These are phyloP conservation scores for Phasia obesa DNA, from an alignment of 2,888 invertebrate genomes.

Conservation along the genomic window DNA sequence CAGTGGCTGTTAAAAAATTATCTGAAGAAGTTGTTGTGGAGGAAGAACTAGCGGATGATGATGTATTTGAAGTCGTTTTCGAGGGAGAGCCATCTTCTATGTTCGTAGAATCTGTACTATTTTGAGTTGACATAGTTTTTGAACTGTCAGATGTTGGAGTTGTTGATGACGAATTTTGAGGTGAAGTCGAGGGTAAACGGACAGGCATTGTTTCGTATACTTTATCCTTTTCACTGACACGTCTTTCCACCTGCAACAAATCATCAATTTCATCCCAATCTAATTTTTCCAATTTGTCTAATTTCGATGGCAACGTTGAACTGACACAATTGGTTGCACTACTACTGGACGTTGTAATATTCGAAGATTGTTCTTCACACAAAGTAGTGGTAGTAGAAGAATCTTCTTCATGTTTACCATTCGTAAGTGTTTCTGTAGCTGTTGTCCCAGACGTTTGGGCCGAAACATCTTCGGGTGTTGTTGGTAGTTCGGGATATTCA, in stretches of 20 bases:
- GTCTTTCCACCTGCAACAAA: slow-evolving; percentile 87
- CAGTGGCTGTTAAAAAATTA: slow-evolving; percentile 80
- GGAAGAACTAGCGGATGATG: slow-evolving; percentile 71
- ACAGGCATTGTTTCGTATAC: slow-evolving; percentile 88
- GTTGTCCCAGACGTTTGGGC: slow-evolving; percentile 75
- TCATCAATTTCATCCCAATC: slow-evolving; percentile 89
- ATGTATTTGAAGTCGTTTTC: slow-evolving; percentile 72
- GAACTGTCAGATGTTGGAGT: slow-evolving; percentile 75
- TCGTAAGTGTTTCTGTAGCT: slow-evolving; percentile 69
- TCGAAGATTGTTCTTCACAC: slow-evolving; percentile 71
- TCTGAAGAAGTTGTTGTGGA: slow-evolving; percentile 76
- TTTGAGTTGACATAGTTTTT: slow-evolving; percentile 76
- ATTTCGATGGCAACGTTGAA: slow-evolving; percentile 86
- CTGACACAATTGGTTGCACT: slow-evolving; percentile 78
- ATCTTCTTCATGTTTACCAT: slow-evolving; percentile 73
- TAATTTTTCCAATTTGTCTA: slow-evolving; percentile 85
- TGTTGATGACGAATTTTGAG: slow-evolving; percentile 82
- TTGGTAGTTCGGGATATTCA: slow-evolving; percentile 80
- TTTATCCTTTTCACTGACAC: slow-evolving; percentile 85
- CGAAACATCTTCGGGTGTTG: slow-evolving; percentile 79
- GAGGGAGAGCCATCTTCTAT: slow-evolving; percentile 65
- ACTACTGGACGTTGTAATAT: slow-evolving; percentile 73
- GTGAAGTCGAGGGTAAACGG: slow-evolving; percentile 84
- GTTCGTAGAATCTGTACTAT: slow-evolving; percentile 74
- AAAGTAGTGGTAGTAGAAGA: slow-evolving; percentile 77